Conservation (phyloP, 2,113 vertebrate genomes). For the Melanerpes formicivorus region DNA sequence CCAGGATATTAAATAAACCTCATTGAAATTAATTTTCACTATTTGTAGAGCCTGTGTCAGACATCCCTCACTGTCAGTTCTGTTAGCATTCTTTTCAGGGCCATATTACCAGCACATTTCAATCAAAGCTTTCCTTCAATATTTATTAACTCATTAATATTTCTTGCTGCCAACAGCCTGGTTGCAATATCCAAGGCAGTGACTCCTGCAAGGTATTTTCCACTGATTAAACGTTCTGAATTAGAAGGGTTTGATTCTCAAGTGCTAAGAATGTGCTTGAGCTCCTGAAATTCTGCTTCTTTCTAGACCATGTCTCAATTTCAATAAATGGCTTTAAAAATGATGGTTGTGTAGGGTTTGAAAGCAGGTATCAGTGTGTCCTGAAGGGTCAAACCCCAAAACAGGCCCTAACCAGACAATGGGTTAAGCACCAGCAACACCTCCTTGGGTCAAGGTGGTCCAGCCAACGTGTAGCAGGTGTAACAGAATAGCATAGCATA, state of each 20-base stretch:
- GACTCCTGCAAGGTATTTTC: conserved; percentile 39
- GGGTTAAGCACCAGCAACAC: no score
- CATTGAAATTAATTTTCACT: conserved; percentile 50
- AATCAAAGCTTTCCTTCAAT: conserved; percentile 62
- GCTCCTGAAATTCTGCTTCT: conserved; percentile 22
- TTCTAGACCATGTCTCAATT: not conserved
- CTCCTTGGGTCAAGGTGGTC: no score
- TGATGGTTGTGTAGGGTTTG: not conserved
- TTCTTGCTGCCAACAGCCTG: conserved; percentile 40
- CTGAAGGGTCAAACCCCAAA: no score
- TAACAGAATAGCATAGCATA: no score
- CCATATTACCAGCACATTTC: conserved; percentile 30
- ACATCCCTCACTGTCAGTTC: conserved; percentile 29
- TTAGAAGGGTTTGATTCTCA: not conserved
- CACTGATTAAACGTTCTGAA: conserved; percentile 36
- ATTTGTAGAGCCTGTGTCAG: conserved; percentile 39
- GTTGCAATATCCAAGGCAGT: conserved; percentile 62
- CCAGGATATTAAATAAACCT: conserved; percentile 57
- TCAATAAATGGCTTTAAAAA: not conserved
- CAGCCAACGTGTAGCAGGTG: no score
- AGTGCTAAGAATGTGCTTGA: conserved; percentile 9
- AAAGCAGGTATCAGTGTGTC: not conserved
- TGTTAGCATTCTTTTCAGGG: conserved; percentile 48
- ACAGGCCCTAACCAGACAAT: no score
- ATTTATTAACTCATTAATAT: conserved; percentile 69